These are phyloP conservation scores for Origma solitaria DNA, from an alignment of 2,113 vertebrate species.

Conservation along the genomic window DNA sequence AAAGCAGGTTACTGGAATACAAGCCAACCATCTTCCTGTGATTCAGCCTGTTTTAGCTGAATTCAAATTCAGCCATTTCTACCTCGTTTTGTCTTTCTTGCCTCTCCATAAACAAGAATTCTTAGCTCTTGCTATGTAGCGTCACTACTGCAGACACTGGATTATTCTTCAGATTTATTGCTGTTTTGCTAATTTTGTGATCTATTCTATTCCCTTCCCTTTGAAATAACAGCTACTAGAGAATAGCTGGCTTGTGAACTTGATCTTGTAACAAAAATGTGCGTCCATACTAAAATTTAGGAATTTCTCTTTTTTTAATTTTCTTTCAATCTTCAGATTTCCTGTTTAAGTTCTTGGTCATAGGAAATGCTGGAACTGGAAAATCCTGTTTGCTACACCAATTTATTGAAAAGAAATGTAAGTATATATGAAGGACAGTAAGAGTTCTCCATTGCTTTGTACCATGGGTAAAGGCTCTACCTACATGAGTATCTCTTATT, in stretches of 20 bases:
- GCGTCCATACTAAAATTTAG: neutral
- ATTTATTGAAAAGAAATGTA: constrained; percentile 81
- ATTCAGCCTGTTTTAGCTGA: neutral
- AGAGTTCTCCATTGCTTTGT: neutral
- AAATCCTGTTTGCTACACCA: constrained; percentile 80
- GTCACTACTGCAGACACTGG: neutral
- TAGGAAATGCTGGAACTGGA: constrained; percentile 80
- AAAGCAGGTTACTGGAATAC: neutral
- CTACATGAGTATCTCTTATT: neutral
- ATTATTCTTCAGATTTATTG: neutral
- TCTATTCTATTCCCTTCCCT: neutral
- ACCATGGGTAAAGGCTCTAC: neutral
- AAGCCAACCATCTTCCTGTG: neutral
- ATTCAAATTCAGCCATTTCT: neutral
- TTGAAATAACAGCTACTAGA: neutral
- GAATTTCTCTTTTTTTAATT: neutral
- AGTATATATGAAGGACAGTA: constrained; percentile 33
- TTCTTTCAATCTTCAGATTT: constrained; percentile 68
- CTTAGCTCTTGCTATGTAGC: neutral
- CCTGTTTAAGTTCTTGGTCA: constrained; percentile 81
- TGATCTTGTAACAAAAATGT: neutral
- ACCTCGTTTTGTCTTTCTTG: neutral
- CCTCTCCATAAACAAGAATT: neutral
- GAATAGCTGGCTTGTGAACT: neutral
- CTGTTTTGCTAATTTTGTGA: neutral